These are phyloP conservation scores for Ophiothrix spiculata DNA, from an alignment of 35 echinoderm and acorn worm species.

Conservation along the genomic window DNA sequence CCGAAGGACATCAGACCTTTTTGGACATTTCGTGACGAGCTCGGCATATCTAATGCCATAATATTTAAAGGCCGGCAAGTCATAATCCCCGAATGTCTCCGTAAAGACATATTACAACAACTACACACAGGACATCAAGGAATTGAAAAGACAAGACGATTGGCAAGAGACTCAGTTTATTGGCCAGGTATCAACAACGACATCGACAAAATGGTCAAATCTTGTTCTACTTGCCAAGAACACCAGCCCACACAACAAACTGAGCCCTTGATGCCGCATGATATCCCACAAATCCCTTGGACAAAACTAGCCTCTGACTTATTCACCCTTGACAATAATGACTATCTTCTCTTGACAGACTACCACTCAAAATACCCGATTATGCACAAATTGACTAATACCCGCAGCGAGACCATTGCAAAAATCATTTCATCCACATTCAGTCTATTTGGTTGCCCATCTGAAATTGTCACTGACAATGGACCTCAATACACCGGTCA, in stretches of 20 bases:
- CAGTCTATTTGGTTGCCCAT: conserved; percentile 48
- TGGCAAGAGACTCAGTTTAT: conserved; percentile 50
- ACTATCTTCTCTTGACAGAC: conserved; percentile 50
- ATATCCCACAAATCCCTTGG: conserved; percentile 58
- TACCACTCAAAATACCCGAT: conserved; percentile 71
- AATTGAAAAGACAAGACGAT: conserved; percentile 60
- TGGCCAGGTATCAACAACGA: conserved; percentile 64
- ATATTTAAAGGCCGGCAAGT: conserved; percentile 68
- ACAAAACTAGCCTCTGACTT: conserved; percentile 50
- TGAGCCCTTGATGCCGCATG: conserved; percentile 29
- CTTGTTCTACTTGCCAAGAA: conserved; percentile 55
- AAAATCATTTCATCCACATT: conserved; percentile 26
- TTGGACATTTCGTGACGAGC: conserved; percentile 57
- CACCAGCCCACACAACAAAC: conserved; percentile 4
- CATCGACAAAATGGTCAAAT: conserved; percentile 27
- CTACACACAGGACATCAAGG: conserved; percentile 60
- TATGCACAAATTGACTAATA: conserved; percentile 26
- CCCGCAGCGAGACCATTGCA: conserved; percentile 35
- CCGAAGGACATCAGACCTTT: conserved; percentile 1
- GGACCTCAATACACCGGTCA: conserved; percentile 43
- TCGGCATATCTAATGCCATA: conserved; percentile 53
- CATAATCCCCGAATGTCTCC: conserved; percentile 42
- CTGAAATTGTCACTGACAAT: conserved; percentile 59
- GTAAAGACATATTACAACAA: conserved; percentile 51
- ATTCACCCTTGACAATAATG: conserved; percentile 12